Evolutionary conservation across 1,140 invertebrate genomes (phyloP), one percentile per base, ranked within the genome.

Genomic region (Hyles vespertilio): DNA sequence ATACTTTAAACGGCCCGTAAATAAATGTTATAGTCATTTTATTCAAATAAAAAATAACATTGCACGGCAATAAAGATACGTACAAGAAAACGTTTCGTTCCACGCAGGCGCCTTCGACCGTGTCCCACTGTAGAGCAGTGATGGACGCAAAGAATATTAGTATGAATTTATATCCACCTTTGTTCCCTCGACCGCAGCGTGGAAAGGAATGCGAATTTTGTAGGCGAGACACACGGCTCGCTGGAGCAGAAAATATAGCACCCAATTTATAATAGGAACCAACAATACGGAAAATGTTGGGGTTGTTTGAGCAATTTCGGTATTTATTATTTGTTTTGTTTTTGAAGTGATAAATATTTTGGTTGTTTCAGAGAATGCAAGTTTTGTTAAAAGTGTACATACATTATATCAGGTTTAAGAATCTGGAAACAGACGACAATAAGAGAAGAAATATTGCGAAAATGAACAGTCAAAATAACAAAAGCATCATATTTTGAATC

Each of bases 121-220:
- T 40, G 36, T 40, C n/a, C 46, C 46, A 22, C 9, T 43, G 49
- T 34, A 56, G 48, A 61, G 56, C 61, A 59, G 64, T 51, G 60
- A 68, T 61, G 55, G 46, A 69, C 49, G 46, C 59, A 49, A 53
- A 62, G 61, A 62, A 61, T 69, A 64, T 64, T 69, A 69, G 58
- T 63, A 58, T 65, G 60, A 65, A 69, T 67, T 63, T 67, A 66
- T 63, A 65, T 65, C 57, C 44, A 52, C 45, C 58, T 57, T 61
- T 69, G 61, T 69, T 65, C 63, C 22, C 51, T 8, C n/a, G 43
- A 49, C 53, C 57, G 57, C 49, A 33, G 36, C 52, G 54, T 48
- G 56, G 43, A 44, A 36, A 46, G 63, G 63, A 63, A 65, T 65
- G 60, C 59, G 60, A 34, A 57, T 63, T 63, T 59, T 59, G 49